Base-by-base conservation (phyloP, 2,113 vertebrate species). In the Otocyon megalotis region DNA sequence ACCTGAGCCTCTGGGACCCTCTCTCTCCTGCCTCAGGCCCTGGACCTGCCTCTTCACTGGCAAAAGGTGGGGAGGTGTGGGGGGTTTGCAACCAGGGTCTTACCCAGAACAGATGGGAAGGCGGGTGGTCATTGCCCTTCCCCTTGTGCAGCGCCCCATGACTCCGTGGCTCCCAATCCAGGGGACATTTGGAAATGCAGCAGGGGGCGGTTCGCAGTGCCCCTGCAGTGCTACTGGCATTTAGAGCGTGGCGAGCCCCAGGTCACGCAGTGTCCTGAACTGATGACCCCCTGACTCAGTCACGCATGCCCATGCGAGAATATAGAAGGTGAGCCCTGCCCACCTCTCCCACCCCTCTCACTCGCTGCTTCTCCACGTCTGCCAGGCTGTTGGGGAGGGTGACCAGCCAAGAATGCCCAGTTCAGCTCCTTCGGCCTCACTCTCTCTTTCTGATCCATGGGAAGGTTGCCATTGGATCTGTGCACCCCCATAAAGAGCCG, bases 341-440 rank as follows among this genome's bases (percentile, higher is more conserved):
- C 13, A 0, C 54, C 50, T 28, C 50, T 30, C 71, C 43, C 8
- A 19, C 3, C 22, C 5, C 79, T 30, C 62, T 30, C 62, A 3
- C 26, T 77, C 2, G 0, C 43, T 4, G 16, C 22, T 82, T 32
- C 54, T 28, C 58, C 5, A 28, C 9, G 26, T 24, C 54, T 3
- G 19, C 2, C 10, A 32, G 60, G 48, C 63, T 32, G 0, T 26
- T 16, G 26, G 16, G n/a, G 48, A 62, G 20, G 53, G 3, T 43
- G 58, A 58, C 43, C 6, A 2, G 3, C 16, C 15, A 8, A 8
- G 0, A 32, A 1, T 4, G 10, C 28, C 63, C 0, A 0, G n/a
- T 53, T 67, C 60, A 19, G 83, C 3, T 17, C 24, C 32, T 17
- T 14, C 16, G 32, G 56, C 24, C 43, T 63, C 19, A 0, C 13